A percentile compares a stretch with the other conserved stretches of the same genome.
Evolutionary conservation across 2,113 vertebrate genomes (phyloP).

Genomic region (Corythoichthys intestinalis): DNA sequence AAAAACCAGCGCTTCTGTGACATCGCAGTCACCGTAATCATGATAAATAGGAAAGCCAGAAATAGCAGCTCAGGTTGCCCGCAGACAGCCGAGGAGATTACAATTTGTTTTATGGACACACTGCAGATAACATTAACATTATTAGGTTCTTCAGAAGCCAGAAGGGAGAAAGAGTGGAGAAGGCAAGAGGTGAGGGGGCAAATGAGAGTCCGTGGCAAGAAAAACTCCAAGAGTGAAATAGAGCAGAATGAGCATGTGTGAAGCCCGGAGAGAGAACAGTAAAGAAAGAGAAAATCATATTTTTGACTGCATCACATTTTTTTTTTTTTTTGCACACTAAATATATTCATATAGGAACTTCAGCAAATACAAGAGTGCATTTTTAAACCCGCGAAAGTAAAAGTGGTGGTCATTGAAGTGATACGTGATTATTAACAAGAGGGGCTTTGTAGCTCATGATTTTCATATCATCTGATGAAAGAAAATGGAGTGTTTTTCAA

Average conservation of each 20-base stretch:
- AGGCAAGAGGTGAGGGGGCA: constrained; percentile 17
- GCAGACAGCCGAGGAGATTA: constrained; percentile 55
- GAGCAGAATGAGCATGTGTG: constrained; percentile 18
- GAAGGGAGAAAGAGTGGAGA: constrained; percentile 6
- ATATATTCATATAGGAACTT: too few relatives aligned
- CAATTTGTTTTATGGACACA: constrained; percentile 57
- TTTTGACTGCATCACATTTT: too few relatives aligned
- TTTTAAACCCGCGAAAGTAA: too few relatives aligned
- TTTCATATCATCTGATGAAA: too few relatives aligned
- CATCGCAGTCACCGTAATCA: constrained; percentile 43
- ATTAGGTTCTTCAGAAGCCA: constrained; percentile 43
- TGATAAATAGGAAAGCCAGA: constrained; percentile 45
- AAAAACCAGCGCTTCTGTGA: constrained; percentile 31
- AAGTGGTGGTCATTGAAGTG: too few relatives aligned
- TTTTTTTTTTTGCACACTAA: too few relatives aligned
- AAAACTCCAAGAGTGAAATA: constrained; percentile 3
- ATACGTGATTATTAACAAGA: too few relatives aligned
- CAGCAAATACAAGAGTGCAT: too few relatives aligned
- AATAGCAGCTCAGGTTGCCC: constrained; percentile 47
- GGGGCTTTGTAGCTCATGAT: too few relatives aligned
- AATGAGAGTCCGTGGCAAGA: not conserved
- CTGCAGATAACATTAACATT: constrained; percentile 61
- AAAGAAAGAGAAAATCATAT: not conserved
- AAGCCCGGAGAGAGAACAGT: not conserved
- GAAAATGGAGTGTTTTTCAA: too few relatives aligned